phyloP scores from a whole-genome alignment of 2,113 vertebrate genomes.

The Trematocara marginatum region DNA sequence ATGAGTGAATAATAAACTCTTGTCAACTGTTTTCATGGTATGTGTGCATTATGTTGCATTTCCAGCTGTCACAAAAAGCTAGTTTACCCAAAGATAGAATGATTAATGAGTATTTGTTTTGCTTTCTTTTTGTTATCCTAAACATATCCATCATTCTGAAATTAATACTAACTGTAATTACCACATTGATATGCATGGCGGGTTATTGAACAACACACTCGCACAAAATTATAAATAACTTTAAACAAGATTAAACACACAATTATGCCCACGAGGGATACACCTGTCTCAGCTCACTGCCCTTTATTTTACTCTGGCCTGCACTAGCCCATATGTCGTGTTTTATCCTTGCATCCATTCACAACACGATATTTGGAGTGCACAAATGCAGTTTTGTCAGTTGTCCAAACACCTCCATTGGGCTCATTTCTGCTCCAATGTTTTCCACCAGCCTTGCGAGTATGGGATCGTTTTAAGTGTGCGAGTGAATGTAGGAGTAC shows the following conservation, averaged over 20 bases:
- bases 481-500: neutral
- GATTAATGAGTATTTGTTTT: conserved; percentile 18
- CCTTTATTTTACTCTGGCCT: conserved; percentile 24
- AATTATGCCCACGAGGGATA: conserved; percentile 4
- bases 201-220: conserved; percentile 3
- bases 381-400: neutral
- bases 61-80: neutral
- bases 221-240: conserved; percentile 22
- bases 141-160: conserved; percentile 46
- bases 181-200: conserved; percentile 5
- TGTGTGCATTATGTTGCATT: neutral
- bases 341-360: neutral
- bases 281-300: conserved; percentile 40
- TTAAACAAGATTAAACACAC: conserved; percentile 30
- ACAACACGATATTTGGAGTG: neutral
- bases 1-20: neutral
- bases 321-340: conserved; percentile 3
- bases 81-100: neutral
- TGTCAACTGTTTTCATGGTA: neutral
- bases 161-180: conserved; percentile 24
- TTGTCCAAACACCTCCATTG: neutral
- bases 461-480: neutral
- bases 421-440: neutral
- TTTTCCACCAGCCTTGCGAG: neutral
- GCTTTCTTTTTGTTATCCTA: conserved; percentile 13